Base-by-base conservation (phyloP, 2,797 vertebrate genomes). In the Pelobates cultripes region DNA sequence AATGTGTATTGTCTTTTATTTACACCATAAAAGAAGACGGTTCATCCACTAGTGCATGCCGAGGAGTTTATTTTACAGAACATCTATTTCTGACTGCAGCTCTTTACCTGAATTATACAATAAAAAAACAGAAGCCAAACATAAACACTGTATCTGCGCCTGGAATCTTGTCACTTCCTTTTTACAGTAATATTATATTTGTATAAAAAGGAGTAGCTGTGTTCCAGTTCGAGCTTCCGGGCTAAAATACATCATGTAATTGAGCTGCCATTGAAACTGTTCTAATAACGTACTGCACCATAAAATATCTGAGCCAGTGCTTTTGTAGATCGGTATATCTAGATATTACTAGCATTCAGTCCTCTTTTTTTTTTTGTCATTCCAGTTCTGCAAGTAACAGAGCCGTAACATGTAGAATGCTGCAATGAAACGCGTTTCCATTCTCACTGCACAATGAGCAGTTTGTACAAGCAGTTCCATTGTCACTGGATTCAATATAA, bases 241-340 rank as follows among this genome's bases (percentile, higher is more conserved):
- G 61, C 10, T 43, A 40, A 43, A 74, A 42, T 71, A 9, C 43
- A 45, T 61, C 9, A n/a, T 57, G 43, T 43, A 53, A 17, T 71
- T 70, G 17, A 4, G 17, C 55, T 70, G 76, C 69, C 76, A 51
- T 13, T 15, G 43, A 51, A 71, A 70, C n/a, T n/a, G 60, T 66
- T 57, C 42, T n/a, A 41, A 57, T 72, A 80, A 80, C 68, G 66
- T 74, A 80, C 40, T 68, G 63, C 10, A n/a, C 42, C 40, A 45
- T 74, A 74, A 80, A 80, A 43, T 41, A 80, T 40, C 13, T 43
- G 78, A 14, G 61, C 51, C 55, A 4, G 4, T 28, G 12, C 47
- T 57, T 69, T 61, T 74, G 44, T 12, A 51, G 71, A 73, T 81
- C 64, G 42, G 68, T 61, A 81, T 74, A 75, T 81, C 63, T 17